These are phyloP conservation scores for Hydrophis major DNA, from an alignment of 2,797 vertebrate genomes.

Conservation along the genomic window DNA sequence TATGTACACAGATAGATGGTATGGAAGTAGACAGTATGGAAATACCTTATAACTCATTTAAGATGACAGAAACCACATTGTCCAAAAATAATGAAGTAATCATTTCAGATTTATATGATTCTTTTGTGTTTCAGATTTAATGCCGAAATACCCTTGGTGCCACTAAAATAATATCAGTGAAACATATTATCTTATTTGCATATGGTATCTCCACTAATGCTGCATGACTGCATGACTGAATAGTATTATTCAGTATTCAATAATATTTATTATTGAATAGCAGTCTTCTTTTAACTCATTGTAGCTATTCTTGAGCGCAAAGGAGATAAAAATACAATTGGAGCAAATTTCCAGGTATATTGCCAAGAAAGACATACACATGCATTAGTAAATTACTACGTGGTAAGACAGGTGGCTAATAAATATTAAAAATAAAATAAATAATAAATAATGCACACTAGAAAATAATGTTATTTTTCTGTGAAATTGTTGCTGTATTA, in stretches of 20 bases:
- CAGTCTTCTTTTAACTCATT: constrained; percentile 39
- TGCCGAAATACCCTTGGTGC: constrained; percentile 42
- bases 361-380: constrained; percentile 10
- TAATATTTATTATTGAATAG: background rate
- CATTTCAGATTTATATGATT: constrained; percentile 49
- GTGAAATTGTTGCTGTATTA: background rate
- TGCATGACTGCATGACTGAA: background rate
- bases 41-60: background rate
- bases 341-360: constrained; percentile 28
- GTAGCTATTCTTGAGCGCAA: constrained; percentile 38
- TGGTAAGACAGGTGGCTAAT: background rate
- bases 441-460: background rate
- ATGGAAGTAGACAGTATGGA: background rate
- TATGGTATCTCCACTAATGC: constrained; percentile 34
- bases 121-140: constrained; percentile 45
- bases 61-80: background rate
- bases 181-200: constrained; percentile 23
- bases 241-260: no score
- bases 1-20: background rate
- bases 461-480: background rate
- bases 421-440: background rate
- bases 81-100: constrained; percentile 48
- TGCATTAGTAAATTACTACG: constrained; percentile 21
- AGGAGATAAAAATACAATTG: background rate
- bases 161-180: constrained; percentile 24